phyloP scores from a whole-genome alignment of 2,888 invertebrate genomes.

The Cosmopolites sordidus region DNA sequence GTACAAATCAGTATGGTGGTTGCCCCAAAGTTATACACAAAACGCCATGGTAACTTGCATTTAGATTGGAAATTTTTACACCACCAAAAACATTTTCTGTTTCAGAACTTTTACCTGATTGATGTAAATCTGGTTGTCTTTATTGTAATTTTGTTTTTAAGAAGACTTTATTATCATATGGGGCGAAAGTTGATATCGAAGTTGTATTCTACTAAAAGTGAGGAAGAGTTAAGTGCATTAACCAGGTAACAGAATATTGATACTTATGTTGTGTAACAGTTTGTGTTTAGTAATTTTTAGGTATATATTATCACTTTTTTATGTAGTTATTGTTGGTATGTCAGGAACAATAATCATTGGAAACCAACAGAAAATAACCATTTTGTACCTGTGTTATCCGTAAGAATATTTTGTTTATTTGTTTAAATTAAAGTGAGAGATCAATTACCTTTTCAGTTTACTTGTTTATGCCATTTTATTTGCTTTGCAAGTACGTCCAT shows the following conservation, averaged over 20 bases:
- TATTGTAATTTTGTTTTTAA: slow-evolving; percentile 72
- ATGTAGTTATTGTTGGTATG: slow-evolving; percentile 60
- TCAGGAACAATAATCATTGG: slow-evolving; percentile 70
- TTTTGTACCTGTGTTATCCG: slow-evolving; percentile 87
- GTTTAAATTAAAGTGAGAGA: too few species aligned
- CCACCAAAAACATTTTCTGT: slow-evolving; percentile 41
- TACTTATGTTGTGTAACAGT: not conserved
- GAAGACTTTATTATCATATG: slow-evolving; percentile 57
- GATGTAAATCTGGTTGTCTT: slow-evolving; percentile 84
- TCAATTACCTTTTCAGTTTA: not conserved
- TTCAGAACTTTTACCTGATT: slow-evolving; percentile 92
- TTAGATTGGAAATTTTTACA: not conserved
- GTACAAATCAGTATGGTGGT: slow-evolving; percentile 96
- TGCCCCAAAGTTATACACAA: slow-evolving; percentile 84
- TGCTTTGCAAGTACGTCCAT: slow-evolving; percentile 71
- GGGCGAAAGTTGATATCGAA: slow-evolving; percentile 20
- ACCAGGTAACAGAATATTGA: slow-evolving; percentile 13
- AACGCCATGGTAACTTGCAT: slow-evolving; percentile 72
- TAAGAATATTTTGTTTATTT: slow-evolving; percentile 55
- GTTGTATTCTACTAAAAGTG: slow-evolving; percentile 15
- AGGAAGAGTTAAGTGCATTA: slow-evolving; percentile 18
- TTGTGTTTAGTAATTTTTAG: slow-evolving; percentile 48
- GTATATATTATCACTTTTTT: slow-evolving; percentile 58
- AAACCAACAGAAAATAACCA: slow-evolving; percentile 71
- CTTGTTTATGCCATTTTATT: slow-evolving; percentile 76